These are phyloP conservation scores for Zygaena filipendulae DNA, from an alignment of 2,888 invertebrate genomes.

Conservation along the genomic window DNA sequence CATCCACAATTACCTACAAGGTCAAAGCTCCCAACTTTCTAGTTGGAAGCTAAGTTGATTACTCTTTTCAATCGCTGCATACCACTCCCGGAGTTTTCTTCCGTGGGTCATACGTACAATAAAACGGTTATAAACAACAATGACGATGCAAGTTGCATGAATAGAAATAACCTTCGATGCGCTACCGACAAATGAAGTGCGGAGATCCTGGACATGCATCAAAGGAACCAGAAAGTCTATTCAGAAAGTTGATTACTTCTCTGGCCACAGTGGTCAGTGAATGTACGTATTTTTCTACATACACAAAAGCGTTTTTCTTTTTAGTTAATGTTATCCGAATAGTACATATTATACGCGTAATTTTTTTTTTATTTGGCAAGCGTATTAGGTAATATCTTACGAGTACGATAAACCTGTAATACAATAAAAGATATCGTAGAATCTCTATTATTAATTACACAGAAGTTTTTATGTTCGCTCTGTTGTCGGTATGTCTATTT, in stretches of 20 bases:
- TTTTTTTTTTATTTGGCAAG: too few relatives aligned
- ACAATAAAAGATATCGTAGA: too few relatives aligned
- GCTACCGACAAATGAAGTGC: slow-evolving; percentile 53
- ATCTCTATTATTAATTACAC: too few relatives aligned
- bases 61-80: slow-evolving; percentile 36
- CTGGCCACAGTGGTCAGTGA: slow-evolving; percentile 10
- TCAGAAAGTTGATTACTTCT: slow-evolving; percentile 50
- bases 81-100: slow-evolving; percentile 47
- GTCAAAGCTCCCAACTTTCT: slow-evolving; percentile 61
- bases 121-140: slow-evolving; percentile 55
- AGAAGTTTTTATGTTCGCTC: too few relatives aligned
- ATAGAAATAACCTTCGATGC: slow-evolving; percentile 21
- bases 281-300: slow-evolving; percentile 1
- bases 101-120: slow-evolving; percentile 32
- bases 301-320: slow-evolving; percentile 20
- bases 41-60: slow-evolving; percentile 41
- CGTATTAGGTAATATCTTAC: too few relatives aligned
- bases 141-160: slow-evolving; percentile 47
- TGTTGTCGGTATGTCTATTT: too few relatives aligned
- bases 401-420: too few relatives aligned
- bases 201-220: slow-evolving; percentile 48
- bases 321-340: too few relatives aligned
- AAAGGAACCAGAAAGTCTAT: slow-evolving; percentile 40
- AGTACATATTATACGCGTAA: too few relatives aligned
- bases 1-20: too few relatives aligned